Base-by-base conservation (phyloP, 92 coral and sea anemone genomes). In the Bergia puertoricense region DNA sequence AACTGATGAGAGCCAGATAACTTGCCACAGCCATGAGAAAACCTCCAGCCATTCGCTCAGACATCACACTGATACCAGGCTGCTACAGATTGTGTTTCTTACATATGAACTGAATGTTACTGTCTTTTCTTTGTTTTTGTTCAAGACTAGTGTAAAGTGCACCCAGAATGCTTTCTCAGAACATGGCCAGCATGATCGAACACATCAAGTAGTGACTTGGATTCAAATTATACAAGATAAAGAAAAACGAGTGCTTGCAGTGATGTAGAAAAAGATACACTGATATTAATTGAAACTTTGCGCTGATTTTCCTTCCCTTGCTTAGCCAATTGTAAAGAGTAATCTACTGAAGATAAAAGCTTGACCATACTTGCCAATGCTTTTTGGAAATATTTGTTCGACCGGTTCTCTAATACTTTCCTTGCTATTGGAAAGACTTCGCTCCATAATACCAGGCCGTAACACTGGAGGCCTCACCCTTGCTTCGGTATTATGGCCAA, bases 1-100 rank as follows among this genome's bases (percentile, higher is more conserved):
- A 94, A 59, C 78, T 95, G 42, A 90, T 89, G 85, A 84, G 94
- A 85, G 88, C 93, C 50, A 89, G 93, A 86, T 94, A 90, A 89
- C 62, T 20, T 14, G 48, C 8, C 13, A 10, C 22, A 22, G 0
- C 23, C 30, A 6, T 5, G 69, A 62, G 30, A 16, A 62, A 3
- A 62, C 69, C 69, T 16, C 69, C 23, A 16, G 22, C n/a, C 8
- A 14, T 16, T 62, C 13, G 20, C 69, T 23, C 5, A 18, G 69
- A 54, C 69, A 18, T 62, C 69, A 62, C 69, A 18, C n/a, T 16
- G 69, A 62, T 7, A 22, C 69, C 69, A 62, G 1, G 69, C 69
- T 62, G 8, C 69, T 22, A 18, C 69, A 62, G 69, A 20, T 62
- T 20, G 23, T 20, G 23, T 62, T 62, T 16, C 6, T 15, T 62